These are phyloP conservation scores for Electrona antarctica DNA, from an alignment of 2,113 vertebrate genomes.

Conservation along the genomic window DNA sequence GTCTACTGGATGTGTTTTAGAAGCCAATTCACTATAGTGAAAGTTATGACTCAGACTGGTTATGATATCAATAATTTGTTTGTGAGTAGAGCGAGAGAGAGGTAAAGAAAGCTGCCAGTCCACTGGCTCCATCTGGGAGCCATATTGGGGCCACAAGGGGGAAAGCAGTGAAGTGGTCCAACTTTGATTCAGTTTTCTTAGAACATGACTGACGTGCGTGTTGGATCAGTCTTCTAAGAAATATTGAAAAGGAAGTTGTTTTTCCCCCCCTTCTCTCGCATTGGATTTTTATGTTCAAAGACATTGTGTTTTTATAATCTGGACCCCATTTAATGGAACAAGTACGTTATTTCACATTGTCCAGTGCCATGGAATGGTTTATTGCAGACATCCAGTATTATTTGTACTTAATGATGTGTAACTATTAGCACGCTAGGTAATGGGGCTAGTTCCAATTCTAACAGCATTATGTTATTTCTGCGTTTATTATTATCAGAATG, in stretches of 20 bases:
- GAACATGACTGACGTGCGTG: not conserved
- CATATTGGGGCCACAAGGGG: conserved; percentile 13
- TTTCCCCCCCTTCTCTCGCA: not conserved
- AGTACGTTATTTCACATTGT: too few relatives aligned
- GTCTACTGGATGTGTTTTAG: too few relatives aligned
- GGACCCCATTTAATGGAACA: too few relatives aligned
- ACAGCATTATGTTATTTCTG: too few relatives aligned
- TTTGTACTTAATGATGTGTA: too few relatives aligned
- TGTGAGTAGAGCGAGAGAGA: not conserved
- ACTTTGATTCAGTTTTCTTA: not conserved
- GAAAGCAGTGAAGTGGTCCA: not conserved
- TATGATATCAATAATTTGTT: not conserved
- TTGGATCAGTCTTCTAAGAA: conserved; percentile 7
- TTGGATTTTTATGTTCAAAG: not conserved
- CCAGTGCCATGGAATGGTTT: too few relatives aligned
- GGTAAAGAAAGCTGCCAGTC: not conserved
- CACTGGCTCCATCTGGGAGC: conserved; percentile 17
- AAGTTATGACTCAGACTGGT: too few relatives aligned
- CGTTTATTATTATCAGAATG: too few relatives aligned
- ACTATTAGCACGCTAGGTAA: too few relatives aligned
- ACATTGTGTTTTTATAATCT: not conserved
- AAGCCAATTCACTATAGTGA: too few relatives aligned
- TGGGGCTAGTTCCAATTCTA: too few relatives aligned
- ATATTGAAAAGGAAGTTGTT: not conserved
- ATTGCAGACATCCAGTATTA: too few relatives aligned